Evolutionary conservation across 1,140 invertebrate species (phyloP).

Genomic region (Trachelipus rathkii): DNA sequence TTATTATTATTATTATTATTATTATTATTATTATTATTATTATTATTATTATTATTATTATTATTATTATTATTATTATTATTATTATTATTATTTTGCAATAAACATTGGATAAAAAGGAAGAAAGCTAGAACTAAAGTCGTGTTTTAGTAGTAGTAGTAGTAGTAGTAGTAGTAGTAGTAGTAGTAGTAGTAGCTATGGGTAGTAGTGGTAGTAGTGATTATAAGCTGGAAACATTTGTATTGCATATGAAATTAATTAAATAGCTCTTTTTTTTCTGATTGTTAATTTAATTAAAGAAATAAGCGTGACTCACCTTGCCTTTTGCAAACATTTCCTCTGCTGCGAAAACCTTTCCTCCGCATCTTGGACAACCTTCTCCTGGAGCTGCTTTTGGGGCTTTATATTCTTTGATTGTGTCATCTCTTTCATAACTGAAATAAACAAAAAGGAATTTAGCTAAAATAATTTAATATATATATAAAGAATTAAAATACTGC

Average conservation of each 20-base stretch:
- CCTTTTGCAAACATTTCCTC: conserved; percentile 70
- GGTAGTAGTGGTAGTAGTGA: no score
- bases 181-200: background rate
- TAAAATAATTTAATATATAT: no score
- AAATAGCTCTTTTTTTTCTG: background rate
- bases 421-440: conserved; percentile 14
- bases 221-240: background rate
- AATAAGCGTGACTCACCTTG: conserved; percentile 32
- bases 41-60: no score
- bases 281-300: background rate
- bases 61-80: no score
- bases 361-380: conserved; percentile 83
- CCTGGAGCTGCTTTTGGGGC: conserved; percentile 56
- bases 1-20: no score
- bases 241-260: background rate
- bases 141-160: background rate
- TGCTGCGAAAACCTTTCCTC: conserved; percentile 85
- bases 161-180: no score
- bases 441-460: no score
- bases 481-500: no score
- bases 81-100: no score
- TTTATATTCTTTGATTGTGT: conserved; percentile 34
- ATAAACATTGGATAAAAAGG: no score
- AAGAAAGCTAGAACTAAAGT: no score
- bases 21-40: no score